These are phyloP conservation scores for Diplazon laetatorius DNA, from an alignment of 2,888 invertebrate genomes.

Conservation along the genomic window DNA sequence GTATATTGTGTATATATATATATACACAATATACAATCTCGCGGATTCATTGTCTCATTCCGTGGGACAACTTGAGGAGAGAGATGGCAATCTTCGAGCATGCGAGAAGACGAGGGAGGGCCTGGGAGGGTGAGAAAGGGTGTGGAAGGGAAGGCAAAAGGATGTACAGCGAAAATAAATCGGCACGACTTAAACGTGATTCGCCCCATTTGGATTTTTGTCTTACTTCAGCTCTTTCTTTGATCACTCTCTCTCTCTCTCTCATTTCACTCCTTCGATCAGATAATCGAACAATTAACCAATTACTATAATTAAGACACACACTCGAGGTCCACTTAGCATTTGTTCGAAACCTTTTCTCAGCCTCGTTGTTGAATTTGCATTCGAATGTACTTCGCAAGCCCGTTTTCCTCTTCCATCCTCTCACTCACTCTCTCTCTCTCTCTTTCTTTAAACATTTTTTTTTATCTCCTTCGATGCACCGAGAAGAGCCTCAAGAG, in stretches of 20 bases:
- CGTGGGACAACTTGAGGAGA: slow-evolving; percentile 39
- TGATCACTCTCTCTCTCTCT: too few relatives aligned
- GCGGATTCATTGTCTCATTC: slow-evolving; percentile 47
- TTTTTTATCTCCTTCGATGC: slow-evolving; percentile 45
- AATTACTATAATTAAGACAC: slow-evolving; percentile 80
- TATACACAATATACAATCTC: too few relatives aligned
- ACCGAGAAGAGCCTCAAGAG: slow-evolving; percentile 36
- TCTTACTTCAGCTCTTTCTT: slow-evolving; percentile 4
- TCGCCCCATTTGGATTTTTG: slow-evolving; percentile 39
- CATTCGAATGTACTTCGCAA: slow-evolving; percentile 72
- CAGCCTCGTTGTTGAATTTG: slow-evolving; percentile 73
- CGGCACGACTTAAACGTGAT: slow-evolving; percentile 54
- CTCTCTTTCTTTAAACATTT: slow-evolving; percentile 1
- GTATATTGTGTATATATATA: not conserved
- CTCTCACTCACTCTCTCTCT: slow-evolving; percentile 10
- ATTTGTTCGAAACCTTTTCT: slow-evolving; percentile 73
- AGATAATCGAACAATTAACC: slow-evolving; percentile 78
- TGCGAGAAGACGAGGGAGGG: too few relatives aligned
- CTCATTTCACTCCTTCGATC: slow-evolving; percentile 55
- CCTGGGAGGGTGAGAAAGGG: slow-evolving; percentile 38
- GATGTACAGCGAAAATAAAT: slow-evolving; percentile 41
- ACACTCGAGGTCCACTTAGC: slow-evolving; percentile 75
- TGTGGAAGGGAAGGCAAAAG: too few relatives aligned
- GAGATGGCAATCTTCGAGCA: slow-evolving; percentile 29
- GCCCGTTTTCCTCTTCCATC: slow-evolving; percentile 41